Conservation (phyloP, 2,113 vertebrate species). For the Pagrus major region DNA sequence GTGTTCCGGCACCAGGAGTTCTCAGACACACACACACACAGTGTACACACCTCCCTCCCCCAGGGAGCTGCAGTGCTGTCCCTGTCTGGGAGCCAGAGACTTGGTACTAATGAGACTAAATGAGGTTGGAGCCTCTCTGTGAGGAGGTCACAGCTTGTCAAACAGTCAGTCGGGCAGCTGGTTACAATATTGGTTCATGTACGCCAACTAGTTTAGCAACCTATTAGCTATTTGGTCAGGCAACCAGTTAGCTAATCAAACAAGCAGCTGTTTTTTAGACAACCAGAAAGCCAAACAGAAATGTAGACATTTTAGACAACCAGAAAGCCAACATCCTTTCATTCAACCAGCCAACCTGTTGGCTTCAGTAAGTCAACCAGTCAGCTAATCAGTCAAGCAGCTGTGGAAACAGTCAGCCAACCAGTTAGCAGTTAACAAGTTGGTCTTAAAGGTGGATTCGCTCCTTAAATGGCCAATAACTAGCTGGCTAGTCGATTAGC, state of each 20-base stretch:
- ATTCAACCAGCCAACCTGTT: no score
- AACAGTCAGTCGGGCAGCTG: constrained; percentile 67
- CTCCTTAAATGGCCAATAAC: no score
- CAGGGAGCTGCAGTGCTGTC: constrained; percentile 58
- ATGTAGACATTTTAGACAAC: no score
- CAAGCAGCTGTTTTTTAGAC: no score
- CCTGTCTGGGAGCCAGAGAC: constrained; percentile 70
- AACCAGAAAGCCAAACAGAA: no score
- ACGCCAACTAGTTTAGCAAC: constrained; percentile 36
- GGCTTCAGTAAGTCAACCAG: no score
- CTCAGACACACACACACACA: constrained; percentile 23
- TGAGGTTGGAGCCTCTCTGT: constrained; percentile 69
- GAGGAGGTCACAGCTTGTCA: constrained; percentile 74
- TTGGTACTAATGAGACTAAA: constrained; percentile 80
- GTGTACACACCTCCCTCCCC: constrained; percentile 37
- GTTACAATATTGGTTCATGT: constrained; percentile 62
- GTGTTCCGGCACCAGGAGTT: constrained; percentile 57
- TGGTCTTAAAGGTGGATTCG: no score
- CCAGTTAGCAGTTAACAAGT: no score
- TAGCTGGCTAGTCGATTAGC: no score
- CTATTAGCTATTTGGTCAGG: constrained; percentile 6
- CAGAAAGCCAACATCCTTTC: no score
- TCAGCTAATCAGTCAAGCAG: no score
- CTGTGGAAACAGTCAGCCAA: no score
- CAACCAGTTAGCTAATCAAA: neutral